Percentiles rank a stretch among this genome's conserved stretches.
phyloP scores from a whole-genome alignment of 2,113 vertebrate species.

The Neomonachus schauinslandi region DNA sequence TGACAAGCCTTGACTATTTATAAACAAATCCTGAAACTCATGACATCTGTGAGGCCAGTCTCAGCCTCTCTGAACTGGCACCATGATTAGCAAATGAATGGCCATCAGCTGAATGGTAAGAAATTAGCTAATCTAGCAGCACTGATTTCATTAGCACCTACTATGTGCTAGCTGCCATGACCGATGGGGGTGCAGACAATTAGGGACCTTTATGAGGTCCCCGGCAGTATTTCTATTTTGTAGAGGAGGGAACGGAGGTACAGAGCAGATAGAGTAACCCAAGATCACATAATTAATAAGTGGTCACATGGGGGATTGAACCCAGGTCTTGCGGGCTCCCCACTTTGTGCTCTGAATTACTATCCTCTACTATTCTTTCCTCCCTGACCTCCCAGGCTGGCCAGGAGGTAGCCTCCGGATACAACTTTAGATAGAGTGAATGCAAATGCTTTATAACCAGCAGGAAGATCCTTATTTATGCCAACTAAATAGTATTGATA shows the following conservation, averaged over 20 bases:
- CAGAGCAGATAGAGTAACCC: not conserved
- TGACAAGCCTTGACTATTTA: slow-evolving; percentile 51
- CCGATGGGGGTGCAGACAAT: not conserved
- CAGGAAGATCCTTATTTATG: not conserved
- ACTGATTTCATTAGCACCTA: not conserved
- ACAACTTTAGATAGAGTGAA: not conserved
- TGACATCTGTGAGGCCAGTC: not conserved
- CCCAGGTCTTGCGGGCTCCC: not conserved
- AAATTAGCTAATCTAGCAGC: slow-evolving; percentile 10
- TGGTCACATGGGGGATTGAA: not conserved
- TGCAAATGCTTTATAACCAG: not conserved
- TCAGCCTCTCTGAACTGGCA: not conserved
- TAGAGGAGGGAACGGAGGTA: not conserved
- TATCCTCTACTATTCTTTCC: not conserved
- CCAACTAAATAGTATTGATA: not conserved
- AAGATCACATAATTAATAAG: not conserved
- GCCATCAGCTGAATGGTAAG: not conserved
- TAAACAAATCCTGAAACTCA: not conserved
- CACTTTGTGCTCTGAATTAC: not conserved
- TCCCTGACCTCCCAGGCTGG: not conserved
- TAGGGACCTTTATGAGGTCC: not conserved
- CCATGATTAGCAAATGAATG: slow-evolving; percentile 9
- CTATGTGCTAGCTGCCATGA: not conserved
- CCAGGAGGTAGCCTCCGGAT: not conserved
- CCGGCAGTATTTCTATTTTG: not conserved